A percentile compares a stretch with the other conserved stretches of the same genome.
Conservation (phyloP, 2,888 invertebrate species). For the Hemithea aestivaria region DNA sequence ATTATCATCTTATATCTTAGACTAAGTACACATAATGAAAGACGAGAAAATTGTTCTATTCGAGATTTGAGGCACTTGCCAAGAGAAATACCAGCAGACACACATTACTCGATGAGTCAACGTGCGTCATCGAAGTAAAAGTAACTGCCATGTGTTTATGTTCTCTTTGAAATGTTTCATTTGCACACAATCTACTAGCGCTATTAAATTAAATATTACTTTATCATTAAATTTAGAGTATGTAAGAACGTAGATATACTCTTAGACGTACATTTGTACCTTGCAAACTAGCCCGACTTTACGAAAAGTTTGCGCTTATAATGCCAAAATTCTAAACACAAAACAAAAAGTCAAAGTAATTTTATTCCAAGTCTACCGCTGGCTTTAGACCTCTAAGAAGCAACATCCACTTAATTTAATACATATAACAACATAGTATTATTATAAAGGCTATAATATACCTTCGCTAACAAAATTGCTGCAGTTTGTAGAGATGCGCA, state of each 20-base stretch:
- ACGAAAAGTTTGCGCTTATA: too few species aligned
- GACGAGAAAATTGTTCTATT: conserved; percentile 15
- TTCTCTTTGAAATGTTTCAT: conserved; percentile 21
- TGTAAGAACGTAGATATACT: too few species aligned
- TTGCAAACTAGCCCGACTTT: too few species aligned
- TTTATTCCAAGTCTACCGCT: not conserved
- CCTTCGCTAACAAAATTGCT: too few species aligned
- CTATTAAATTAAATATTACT: conserved; percentile 9
- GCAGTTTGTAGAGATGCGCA: too few species aligned
- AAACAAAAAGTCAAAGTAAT: not conserved
- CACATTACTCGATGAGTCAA: conserved; percentile 22
- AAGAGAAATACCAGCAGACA: conserved; percentile 30
- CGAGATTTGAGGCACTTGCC: conserved; percentile 25
- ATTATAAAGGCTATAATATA: too few species aligned
- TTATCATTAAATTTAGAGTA: too few species aligned
- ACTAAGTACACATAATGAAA: conserved; percentile 14
- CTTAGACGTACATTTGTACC: too few species aligned
- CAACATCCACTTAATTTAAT: too few species aligned
- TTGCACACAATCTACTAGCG: conserved; percentile 24
- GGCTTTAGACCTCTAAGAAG: too few species aligned
- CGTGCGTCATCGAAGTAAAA: conserved; percentile 38
- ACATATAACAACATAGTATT: too few species aligned
- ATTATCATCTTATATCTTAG: not conserved
- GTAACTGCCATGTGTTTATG: conserved; percentile 25
- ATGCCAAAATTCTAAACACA: too few species aligned